Conservation (phyloP, 2,797 vertebrate species). For the Lagorchestes hirsutus region DNA sequence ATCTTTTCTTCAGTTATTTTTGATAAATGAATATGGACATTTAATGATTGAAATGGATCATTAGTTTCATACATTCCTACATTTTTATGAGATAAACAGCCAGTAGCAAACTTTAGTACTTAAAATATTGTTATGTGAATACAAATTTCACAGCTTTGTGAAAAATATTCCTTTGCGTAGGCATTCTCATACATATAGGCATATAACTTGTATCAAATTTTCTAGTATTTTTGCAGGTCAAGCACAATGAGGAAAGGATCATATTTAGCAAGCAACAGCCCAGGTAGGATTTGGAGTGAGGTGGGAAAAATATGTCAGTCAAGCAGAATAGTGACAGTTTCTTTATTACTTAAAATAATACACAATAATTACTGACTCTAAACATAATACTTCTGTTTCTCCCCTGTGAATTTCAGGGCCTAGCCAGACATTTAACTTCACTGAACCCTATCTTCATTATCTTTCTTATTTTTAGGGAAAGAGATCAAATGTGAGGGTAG, state of each 20-base stretch:
- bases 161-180: background rate
- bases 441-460: conserved; percentile 24
- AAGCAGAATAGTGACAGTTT: conserved; percentile 66
- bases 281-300: conserved; percentile 2
- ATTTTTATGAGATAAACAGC: background rate
- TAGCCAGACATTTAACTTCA: conserved; percentile 45
- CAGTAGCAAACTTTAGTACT: conserved; percentile 6
- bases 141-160: conserved; percentile 11
- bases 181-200: background rate
- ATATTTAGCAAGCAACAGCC: conserved; percentile 42
- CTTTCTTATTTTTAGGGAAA: conserved; percentile 13
- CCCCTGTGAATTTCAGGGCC: conserved; percentile 39
- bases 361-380: conserved; percentile 58
- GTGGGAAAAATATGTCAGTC: conserved; percentile 59
- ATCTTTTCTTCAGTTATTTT: conserved; percentile 13
- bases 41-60: conserved; percentile 6
- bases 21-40: conserved; percentile 27
- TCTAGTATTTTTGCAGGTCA: conserved; percentile 58
- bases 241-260: conserved; percentile 52
- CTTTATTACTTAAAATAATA: conserved; percentile 65
- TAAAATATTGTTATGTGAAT: conserved; percentile 13
- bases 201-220: conserved; percentile 44
- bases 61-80: conserved; percentile 11
- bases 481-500: conserved; percentile 15
- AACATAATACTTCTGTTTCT: conserved; percentile 12